A percentile compares a stretch with the other conserved stretches of the same genome.
Evolutionary conservation across 2,113 vertebrate species (phyloP).

Genomic region (Heptranchias perlo): DNA sequence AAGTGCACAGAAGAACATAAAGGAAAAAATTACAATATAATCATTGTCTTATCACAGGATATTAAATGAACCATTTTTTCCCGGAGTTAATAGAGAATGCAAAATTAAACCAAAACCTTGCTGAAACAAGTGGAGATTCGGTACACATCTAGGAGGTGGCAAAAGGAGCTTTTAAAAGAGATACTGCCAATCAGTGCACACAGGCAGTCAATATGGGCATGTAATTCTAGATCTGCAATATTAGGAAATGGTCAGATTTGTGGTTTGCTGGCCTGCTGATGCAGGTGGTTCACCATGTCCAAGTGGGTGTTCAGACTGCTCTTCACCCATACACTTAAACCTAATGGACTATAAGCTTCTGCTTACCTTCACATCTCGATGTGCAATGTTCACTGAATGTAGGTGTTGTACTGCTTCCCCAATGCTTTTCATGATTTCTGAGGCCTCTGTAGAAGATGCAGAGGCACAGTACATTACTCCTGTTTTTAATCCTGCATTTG

Average conservation of each 20-base stretch:
- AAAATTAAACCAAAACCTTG: not conserved
- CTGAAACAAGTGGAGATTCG: not conserved
- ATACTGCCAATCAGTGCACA: not conserved
- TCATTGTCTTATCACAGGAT: not conserved
- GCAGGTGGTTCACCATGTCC: not conserved
- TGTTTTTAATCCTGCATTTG: not conserved
- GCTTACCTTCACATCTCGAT: slow-evolving; percentile 91
- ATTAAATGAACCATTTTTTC: not conserved
- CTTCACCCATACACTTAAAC: not conserved
- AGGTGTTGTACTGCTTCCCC: slow-evolving; percentile 90
- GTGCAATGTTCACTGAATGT: slow-evolving; percentile 91
- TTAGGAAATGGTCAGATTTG: not conserved
- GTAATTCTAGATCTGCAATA: not conserved
- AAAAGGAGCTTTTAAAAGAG: not conserved
- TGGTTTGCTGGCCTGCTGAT: not conserved
- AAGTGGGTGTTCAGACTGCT: not conserved
- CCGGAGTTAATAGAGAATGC: not conserved
- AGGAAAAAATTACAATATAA: not conserved
- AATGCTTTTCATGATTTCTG: slow-evolving; percentile 95
- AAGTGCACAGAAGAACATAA: not conserved
- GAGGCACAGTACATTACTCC: not conserved
- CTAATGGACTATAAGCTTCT: not conserved
- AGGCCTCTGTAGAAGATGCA: slow-evolving; percentile 70
- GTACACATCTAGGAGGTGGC: not conserved
- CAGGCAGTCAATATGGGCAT: not conserved